Evolutionary conservation across 2,888 invertebrate genomes (phyloP).

Genomic region (Lymantria dispar): DNA sequence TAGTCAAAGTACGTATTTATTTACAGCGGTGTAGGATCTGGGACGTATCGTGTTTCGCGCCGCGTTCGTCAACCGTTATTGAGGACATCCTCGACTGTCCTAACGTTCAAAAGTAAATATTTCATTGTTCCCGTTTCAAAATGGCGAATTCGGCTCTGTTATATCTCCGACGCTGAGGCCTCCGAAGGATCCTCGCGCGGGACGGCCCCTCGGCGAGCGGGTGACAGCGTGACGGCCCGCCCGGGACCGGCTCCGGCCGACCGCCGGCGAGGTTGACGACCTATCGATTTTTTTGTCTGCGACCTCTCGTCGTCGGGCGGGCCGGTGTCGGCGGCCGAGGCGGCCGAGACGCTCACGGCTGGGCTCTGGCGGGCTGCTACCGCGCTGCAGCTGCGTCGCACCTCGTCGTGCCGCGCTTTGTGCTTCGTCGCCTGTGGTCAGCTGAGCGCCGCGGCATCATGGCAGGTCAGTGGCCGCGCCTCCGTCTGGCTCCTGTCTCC

Average conservation of each 20-base stretch:
- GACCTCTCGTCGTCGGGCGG: constrained; percentile 73
- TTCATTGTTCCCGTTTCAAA: constrained; percentile 81
- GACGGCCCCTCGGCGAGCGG: constrained; percentile 43
- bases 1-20: constrained; percentile 88
- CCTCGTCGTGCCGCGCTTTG: constrained; percentile 33
- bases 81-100: constrained; percentile 51
- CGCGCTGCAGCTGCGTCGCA: constrained; percentile 25
- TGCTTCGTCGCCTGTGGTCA: constrained; percentile 38
- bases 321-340: constrained; percentile 56
- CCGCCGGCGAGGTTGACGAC: constrained; percentile 77
- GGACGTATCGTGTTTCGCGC: constrained; percentile 43
- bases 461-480: constrained; percentile 59
- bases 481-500: constrained; percentile 35
- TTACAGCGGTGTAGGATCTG: constrained; percentile 50
- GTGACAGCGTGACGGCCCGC: constrained; percentile 50
- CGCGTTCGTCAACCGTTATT: constrained; percentile 50
- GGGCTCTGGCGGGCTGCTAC: constrained; percentile 27
- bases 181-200: constrained; percentile 32
- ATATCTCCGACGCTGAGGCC: constrained; percentile 36
- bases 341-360: constrained; percentile 46
- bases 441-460: constrained; percentile 49
- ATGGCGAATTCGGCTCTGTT: constrained; percentile 74
- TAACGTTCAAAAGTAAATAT: constrained; percentile 77
- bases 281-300: constrained; percentile 82
- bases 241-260: constrained; percentile 62